Percentiles rank a stretch among this genome's conserved stretches.
These are phyloP conservation scores for Troides oblongomaculatus DNA, from an alignment of 2,888 invertebrate species.

Conservation along the genomic window DNA sequence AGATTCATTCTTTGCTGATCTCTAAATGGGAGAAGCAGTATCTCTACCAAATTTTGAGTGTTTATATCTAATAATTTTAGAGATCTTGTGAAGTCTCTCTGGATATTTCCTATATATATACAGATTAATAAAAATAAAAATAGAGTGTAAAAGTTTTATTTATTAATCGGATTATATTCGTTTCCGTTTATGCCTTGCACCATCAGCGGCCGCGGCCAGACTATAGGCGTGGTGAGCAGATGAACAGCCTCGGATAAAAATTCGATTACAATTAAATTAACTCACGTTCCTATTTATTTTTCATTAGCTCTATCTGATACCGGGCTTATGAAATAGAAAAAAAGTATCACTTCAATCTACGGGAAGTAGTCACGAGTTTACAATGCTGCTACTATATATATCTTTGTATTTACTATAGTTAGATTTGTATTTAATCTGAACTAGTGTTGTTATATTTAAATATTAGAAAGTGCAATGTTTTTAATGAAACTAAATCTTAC, in stretches of 20 bases:
- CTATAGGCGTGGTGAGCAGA: slow-evolving; percentile 63
- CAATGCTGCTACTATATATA: not conserved
- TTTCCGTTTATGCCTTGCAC: slow-evolving; percentile 40
- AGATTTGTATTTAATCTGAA: not conserved
- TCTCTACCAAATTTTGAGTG: too few species aligned
- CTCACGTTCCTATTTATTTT: slow-evolving; percentile 69
- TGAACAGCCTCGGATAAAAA: slow-evolving; percentile 73
- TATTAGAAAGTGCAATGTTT: too few species aligned
- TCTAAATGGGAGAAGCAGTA: too few species aligned
- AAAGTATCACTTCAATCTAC: slow-evolving; percentile 34
- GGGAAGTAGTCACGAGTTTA: slow-evolving; percentile 21
- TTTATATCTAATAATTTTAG: too few species aligned
- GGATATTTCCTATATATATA: too few species aligned
- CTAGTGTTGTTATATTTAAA: not conserved
- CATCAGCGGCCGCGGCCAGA: slow-evolving; percentile 48
- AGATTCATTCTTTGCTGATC: too few species aligned
- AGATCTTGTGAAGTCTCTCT: too few species aligned
- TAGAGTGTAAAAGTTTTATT: too few species aligned
- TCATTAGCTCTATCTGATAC: slow-evolving; percentile 58
- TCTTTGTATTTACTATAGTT: not conserved
- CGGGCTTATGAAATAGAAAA: slow-evolving; percentile 36
- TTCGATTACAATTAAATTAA: slow-evolving; percentile 79
- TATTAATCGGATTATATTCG: slow-evolving; percentile 25
- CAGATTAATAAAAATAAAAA: too few species aligned
- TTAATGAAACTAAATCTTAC: too few species aligned